Percentiles rank a stretch among this genome's conserved stretches.
Conservation (phyloP, 2,113 vertebrate species). For the Melanostigma gelatinosum region DNA sequence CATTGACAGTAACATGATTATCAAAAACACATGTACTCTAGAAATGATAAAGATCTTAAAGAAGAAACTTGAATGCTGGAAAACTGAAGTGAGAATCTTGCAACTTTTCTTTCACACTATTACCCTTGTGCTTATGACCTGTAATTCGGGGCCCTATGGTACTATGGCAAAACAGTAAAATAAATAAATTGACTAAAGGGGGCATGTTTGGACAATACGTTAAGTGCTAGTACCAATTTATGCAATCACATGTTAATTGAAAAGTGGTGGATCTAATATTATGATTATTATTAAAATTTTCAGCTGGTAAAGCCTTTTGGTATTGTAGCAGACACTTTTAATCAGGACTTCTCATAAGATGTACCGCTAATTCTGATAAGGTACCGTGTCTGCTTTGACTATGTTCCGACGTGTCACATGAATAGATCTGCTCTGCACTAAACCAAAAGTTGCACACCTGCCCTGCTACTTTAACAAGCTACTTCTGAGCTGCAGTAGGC, state of each 20-base stretch:
- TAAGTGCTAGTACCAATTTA: not conserved
- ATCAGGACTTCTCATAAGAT: no score
- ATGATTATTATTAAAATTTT: not conserved
- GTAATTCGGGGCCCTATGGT: no score
- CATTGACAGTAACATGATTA: not conserved
- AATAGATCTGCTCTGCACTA: not conserved
- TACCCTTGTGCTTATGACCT: not conserved
- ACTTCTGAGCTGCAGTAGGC: not conserved
- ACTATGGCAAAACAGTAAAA: not conserved
- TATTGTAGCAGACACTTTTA: not conserved
- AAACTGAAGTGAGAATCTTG: not conserved
- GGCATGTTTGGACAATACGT: not conserved
- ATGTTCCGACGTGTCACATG: not conserved
- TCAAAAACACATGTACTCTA: not conserved
- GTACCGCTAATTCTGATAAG: no score
- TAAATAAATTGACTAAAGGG: not conserved
- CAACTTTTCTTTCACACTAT: not conserved
- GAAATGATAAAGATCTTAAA: not conserved
- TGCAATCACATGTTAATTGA: not conserved
- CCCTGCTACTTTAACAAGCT: not conserved
- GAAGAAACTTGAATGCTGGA: not conserved
- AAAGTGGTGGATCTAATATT: not conserved
- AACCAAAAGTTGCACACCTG: not conserved
- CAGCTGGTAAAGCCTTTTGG: not conserved
- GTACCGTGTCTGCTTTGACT: not conserved